Evolutionary conservation across 2,888 invertebrate species (phyloP), one percentile per base, ranked within the genome.

Genomic region (Andrena haemorrhoa): DNA sequence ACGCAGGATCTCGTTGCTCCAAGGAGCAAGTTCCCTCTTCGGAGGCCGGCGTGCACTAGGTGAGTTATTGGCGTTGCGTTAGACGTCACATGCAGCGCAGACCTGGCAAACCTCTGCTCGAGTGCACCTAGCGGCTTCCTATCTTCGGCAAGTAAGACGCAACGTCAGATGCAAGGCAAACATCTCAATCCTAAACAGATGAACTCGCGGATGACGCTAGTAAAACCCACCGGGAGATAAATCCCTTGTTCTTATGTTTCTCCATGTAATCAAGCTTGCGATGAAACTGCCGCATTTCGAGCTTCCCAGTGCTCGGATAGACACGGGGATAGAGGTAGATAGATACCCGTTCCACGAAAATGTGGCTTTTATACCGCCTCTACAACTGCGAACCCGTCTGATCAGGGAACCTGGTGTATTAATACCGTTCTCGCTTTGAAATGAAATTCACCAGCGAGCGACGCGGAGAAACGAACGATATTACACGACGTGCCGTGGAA

Each of bases 31-130:
- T 88, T 79, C 75, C 75, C 74, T 85, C 76, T 68, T 71, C 75
- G 61, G 69, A 49, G 76, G 70, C 58, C 71, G 75, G 74, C 60
- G 73, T 76, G 82, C 74, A 69, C 78, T 82, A 87, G 88, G 87
- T 91, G 89, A 91, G 88, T 91, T 91, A 91, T 91, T 89, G 91
- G 91, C 89, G 88, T 90, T 91, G 89, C 91, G 88, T 91, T 91
- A 90, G 79, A 91, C 90, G 91, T 91, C 91, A 90, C 85, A 84
- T 86, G 89, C 91, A 91, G 91, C 69, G 69, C 79, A 75, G 73
- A 81, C 73, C 73, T 65, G 85, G 85, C 80, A 78, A 86, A 85
- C 83, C 82, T 81, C 68, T 82, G 69, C 83, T 85, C 79, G 87
- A 84, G 80, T 83, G 82, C 77, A 65, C 77, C 26, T 63, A 75